Evolutionary conservation across 1,140 invertebrate genomes (phyloP).

Genomic region (Sitobion miscanthi): DNA sequence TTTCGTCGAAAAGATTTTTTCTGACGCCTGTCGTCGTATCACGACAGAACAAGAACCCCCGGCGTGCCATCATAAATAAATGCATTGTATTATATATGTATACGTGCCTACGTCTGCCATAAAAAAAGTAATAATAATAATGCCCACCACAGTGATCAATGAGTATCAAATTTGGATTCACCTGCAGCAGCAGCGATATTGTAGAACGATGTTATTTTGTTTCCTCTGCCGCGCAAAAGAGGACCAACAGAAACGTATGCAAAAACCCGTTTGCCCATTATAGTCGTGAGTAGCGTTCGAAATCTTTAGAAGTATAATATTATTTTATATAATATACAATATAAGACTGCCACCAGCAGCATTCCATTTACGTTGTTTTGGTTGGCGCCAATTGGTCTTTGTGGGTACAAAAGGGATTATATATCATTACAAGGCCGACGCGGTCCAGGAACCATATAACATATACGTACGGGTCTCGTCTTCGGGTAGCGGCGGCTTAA

Average conservation of each 20-base stretch:
- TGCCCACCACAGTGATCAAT: background rate
- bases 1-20: background rate
- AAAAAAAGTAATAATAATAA: background rate
- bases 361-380: conserved; percentile 49
- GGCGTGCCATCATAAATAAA: background rate
- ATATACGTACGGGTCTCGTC: conserved; percentile 8
- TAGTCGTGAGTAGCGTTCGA: background rate
- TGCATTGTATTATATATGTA: background rate
- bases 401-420: conserved; percentile 48
- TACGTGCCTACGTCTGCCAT: background rate
- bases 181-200: background rate
- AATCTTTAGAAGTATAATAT: background rate
- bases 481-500: background rate
- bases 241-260: background rate
- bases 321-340: background rate
- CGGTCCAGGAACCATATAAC: conserved; percentile 41
- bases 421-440: conserved; percentile 47
- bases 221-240: background rate
- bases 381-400: conserved; percentile 56
- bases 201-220: background rate
- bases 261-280: background rate
- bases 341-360: conserved; percentile 23
- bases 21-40: background rate
- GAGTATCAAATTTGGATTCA: conserved; percentile 8
- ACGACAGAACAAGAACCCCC: background rate